A percentile compares a stretch with the other conserved stretches of the same genome.
Evolutionary conservation across 2,113 vertebrate genomes (phyloP).

Genomic region (Paramisgurnus dabryanus): DNA sequence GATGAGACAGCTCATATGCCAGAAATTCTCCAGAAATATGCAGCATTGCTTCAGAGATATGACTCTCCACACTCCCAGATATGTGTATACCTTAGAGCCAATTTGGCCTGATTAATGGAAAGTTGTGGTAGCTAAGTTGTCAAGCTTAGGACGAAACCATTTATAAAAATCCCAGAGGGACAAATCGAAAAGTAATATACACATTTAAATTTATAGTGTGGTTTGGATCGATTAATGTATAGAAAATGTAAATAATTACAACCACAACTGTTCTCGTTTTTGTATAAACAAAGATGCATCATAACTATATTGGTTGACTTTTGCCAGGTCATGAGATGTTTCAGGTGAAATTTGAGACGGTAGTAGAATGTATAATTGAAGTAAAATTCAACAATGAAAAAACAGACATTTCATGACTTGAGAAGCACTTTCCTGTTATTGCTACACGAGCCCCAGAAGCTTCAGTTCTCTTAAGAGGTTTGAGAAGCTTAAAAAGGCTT

Average conservation of each 20-base stretch:
- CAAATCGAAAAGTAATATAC: neutral
- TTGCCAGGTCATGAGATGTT: neutral
- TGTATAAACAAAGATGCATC: too few species aligned
- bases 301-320: neutral
- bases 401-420: slow-evolving; percentile 61
- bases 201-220: neutral
- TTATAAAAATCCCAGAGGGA: neutral
- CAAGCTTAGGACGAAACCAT: slow-evolving; percentile 2
- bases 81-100: slow-evolving; percentile 34
- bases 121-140: slow-evolving; percentile 10
- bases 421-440: slow-evolving; percentile 53
- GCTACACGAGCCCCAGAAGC: slow-evolving; percentile 62
- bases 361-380: slow-evolving; percentile 22
- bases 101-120: slow-evolving; percentile 41
- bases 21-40: slow-evolving; percentile 42
- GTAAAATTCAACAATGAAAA: slow-evolving; percentile 43
- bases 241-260: neutral
- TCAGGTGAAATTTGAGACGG: slow-evolving; percentile 7
- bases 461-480: slow-evolving; percentile 69
- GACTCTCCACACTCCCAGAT: slow-evolving; percentile 12
- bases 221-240: neutral
- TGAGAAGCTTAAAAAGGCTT: slow-evolving; percentile 72
- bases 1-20: slow-evolving; percentile 44
- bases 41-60: slow-evolving; percentile 41
- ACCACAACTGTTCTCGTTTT: too few species aligned